Evolutionary conservation across 2,888 invertebrate species (phyloP).

Genomic region (Elmis aenea): DNA sequence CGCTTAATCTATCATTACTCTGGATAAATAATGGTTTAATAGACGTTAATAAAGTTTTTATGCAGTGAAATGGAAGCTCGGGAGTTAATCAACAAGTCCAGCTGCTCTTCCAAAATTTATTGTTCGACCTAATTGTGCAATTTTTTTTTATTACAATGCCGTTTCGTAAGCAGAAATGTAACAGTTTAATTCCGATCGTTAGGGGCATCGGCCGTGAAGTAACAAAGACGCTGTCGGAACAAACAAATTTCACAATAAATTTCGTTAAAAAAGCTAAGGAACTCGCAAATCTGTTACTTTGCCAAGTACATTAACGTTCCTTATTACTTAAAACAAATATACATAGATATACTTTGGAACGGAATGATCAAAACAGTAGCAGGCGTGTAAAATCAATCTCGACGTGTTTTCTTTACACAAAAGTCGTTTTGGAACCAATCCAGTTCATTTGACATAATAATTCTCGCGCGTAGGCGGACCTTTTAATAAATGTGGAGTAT

Average conservation of each 20-base stretch:
- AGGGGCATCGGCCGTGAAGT: neutral
- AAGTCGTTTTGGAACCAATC: conserved; percentile 18
- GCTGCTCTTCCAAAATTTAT: too few species aligned
- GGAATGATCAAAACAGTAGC: conserved; percentile 27
- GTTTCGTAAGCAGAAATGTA: too few species aligned
- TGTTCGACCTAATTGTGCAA: too few species aligned
- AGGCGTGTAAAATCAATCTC: conserved; percentile 27
- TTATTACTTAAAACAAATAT: conserved; percentile 24
- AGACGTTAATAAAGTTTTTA: too few species aligned
- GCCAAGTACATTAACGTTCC: conserved; percentile 28
- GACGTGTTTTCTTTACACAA: conserved; percentile 24
- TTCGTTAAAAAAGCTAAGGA: conserved; percentile 2
- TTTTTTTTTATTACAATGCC: too few species aligned
- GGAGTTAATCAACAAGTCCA: too few species aligned
- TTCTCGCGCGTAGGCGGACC: conserved; percentile 14
- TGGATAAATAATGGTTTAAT: too few species aligned
- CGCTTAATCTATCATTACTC: too few species aligned
- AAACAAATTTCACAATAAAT: conserved; percentile 2
- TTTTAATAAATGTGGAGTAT: conserved; percentile 16
- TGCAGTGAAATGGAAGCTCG: too few species aligned
- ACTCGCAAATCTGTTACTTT: conserved; percentile 15
- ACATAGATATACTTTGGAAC: conserved; percentile 25
- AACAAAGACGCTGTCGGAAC: neutral
- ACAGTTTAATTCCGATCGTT: too few species aligned
- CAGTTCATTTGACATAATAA: conserved; percentile 23